These are phyloP conservation scores for Eurytoma californica DNA, from an alignment of 2,888 invertebrate genomes.

Conservation along the genomic window DNA sequence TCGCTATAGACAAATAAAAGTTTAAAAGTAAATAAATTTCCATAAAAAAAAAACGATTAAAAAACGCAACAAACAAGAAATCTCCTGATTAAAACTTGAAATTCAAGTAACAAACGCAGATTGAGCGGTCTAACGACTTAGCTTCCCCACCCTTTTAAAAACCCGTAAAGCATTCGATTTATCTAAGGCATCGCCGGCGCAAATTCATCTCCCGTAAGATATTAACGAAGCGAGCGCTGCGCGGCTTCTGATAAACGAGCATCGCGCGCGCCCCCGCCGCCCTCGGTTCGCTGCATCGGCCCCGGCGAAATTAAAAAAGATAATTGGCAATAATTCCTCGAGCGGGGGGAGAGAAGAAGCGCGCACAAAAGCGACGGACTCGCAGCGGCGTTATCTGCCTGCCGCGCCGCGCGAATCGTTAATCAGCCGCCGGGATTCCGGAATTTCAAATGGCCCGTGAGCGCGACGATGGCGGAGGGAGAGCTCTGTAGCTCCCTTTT, in stretches of 20 bases:
- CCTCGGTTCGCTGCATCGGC: neutral
- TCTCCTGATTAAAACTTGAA: no score
- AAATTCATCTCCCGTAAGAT: constrained; percentile 16
- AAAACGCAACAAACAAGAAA: neutral
- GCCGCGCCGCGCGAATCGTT: constrained; percentile 59
- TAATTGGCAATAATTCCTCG: constrained; percentile 57
- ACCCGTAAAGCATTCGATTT: neutral
- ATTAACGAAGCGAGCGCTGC: constrained; percentile 15
- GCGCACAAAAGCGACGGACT: constrained; percentile 17
- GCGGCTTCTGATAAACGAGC: constrained; percentile 46
- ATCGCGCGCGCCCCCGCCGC: neutral
- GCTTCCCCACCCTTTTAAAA: neutral
- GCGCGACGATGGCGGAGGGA: neutral
- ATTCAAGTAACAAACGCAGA: no score
- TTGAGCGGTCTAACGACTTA: no score
- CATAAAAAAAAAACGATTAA: no score
- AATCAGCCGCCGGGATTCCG: constrained; percentile 64
- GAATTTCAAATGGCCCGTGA: constrained; percentile 66
- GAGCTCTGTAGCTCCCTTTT: neutral
- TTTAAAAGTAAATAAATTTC: no score
- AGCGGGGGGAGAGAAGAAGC: neutral
- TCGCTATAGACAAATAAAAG: no score
- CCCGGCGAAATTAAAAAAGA: constrained; percentile 55
- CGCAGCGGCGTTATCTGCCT: constrained; percentile 41
- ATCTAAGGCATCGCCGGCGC: neutral